Evolutionary conservation across 2,888 invertebrate genomes (phyloP).

Genomic region (Amphiduros pacificus): DNA sequence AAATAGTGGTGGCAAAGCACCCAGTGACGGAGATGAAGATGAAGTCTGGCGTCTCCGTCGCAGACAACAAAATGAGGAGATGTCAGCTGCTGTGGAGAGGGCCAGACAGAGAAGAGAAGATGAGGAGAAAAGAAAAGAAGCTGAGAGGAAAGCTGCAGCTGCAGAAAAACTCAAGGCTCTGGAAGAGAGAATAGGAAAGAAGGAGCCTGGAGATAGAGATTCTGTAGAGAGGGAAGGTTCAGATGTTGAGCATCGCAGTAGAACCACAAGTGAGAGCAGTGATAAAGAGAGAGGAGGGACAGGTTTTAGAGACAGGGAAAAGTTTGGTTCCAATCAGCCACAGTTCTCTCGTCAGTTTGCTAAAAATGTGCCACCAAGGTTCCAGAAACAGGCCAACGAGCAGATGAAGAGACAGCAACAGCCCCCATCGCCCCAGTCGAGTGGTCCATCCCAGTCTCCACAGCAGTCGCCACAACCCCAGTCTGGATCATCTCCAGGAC

Average conservation of each 20-base stretch:
- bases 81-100: slow-evolving; percentile 75
- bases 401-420: slow-evolving; percentile 14
- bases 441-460: not conserved
- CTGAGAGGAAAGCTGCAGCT: slow-evolving; percentile 63
- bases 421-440: not conserved
- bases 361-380: slow-evolving; percentile 78
- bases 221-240: slow-evolving; percentile 1
- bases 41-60: slow-evolving; percentile 75
- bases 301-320: not conserved
- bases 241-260: slow-evolving; percentile 19
- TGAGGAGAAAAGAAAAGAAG: slow-evolving; percentile 70
- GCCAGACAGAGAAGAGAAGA: slow-evolving; percentile 83
- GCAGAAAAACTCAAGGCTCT: slow-evolving; percentile 72
- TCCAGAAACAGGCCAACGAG: slow-evolving; percentile 37
- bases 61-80: slow-evolving; percentile 64
- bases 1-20: no score
- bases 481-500: not conserved
- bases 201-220: not conserved
- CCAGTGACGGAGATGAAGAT: no score
- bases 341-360: slow-evolving; percentile 18
- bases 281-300: slow-evolving; percentile 38
- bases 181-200: slow-evolving; percentile 61
- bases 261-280: slow-evolving; percentile 56
- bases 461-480: slow-evolving; percentile 14
- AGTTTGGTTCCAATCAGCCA: not conserved